Percentiles rank a stretch among this genome's conserved stretches.
Conservation (phyloP, 1,140 invertebrate species). For the Centruroides sculpturatus region DNA sequence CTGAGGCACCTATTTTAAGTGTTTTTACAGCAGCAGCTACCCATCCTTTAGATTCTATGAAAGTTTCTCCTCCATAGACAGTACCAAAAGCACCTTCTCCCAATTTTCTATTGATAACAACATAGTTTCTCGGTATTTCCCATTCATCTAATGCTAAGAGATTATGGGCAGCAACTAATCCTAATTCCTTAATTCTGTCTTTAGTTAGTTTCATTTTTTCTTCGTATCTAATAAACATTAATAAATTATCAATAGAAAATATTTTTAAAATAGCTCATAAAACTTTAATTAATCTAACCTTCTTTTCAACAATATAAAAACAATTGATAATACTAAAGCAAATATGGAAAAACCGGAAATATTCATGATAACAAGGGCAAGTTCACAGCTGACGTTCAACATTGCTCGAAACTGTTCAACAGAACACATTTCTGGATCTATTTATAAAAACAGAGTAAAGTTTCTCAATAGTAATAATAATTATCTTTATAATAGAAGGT, state of each 20-base stretch:
- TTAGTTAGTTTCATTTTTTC: constrained; percentile 9
- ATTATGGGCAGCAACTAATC: constrained; percentile 2
- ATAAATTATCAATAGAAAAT: too few species aligned
- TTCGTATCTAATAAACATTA: constrained; percentile 5
- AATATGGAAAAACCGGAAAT: constrained; percentile 47
- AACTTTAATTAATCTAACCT: too few species aligned
- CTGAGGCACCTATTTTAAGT: constrained; percentile 59
- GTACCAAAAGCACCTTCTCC: constrained; percentile 79
- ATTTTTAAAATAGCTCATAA: too few species aligned
- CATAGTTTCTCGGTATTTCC: constrained; percentile 64
- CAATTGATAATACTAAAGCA: constrained; percentile 41
- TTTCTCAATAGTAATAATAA: background rate
- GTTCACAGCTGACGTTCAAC: constrained; percentile 51
- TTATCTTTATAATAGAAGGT: background rate
- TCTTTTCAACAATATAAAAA: constrained; percentile 9
- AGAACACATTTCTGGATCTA: constrained; percentile 34
- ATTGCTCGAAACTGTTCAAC: constrained; percentile 43
- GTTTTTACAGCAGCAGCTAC: constrained; percentile 82
- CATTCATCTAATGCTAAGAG: constrained; percentile 52
- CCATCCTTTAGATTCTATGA: constrained; percentile 51
- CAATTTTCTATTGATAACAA: constrained; percentile 70
- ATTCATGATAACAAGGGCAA: constrained; percentile 53
- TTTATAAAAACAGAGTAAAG: background rate
- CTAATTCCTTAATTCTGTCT: constrained; percentile 13
- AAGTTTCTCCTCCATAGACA: constrained; percentile 69